Evolutionary conservation across 2,888 invertebrate species (phyloP).

Genomic region (Eristalinus sepulchralis): DNA sequence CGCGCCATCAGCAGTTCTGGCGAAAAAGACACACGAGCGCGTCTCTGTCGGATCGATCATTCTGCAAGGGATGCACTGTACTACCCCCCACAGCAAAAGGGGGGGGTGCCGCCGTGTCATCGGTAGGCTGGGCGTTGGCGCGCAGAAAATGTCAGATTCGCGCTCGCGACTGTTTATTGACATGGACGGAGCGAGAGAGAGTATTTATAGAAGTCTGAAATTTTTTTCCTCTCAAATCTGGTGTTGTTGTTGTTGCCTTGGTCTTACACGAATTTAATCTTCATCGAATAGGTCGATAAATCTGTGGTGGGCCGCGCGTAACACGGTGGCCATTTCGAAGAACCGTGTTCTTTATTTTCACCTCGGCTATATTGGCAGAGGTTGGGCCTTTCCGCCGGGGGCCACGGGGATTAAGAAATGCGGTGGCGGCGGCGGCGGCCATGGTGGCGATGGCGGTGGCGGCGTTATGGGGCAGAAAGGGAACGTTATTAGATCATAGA

Average conservation of each 20-base stretch:
- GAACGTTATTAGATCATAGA: conserved; percentile 37
- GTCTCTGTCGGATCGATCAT: background rate
- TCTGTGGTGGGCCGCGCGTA: conserved; percentile 27
- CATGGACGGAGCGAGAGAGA: conserved; percentile 24
- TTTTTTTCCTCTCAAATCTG: background rate
- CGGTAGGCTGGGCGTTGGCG: conserved; percentile 50
- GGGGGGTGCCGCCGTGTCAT: background rate
- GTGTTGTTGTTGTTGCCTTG: background rate
- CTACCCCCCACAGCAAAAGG: background rate
- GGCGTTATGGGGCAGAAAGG: background rate
- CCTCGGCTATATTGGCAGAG: conserved; percentile 25
- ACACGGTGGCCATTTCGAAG: conserved; percentile 32
- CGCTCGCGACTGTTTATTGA: conserved; percentile 66
- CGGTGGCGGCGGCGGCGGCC: background rate
- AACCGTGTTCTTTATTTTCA: conserved; percentile 28
- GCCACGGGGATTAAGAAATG: background rate
- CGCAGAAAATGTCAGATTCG: conserved; percentile 63
- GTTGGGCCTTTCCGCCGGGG: background rate
- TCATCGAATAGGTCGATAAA: conserved; percentile 64
- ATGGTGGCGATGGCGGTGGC: background rate
- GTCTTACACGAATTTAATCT: conserved; percentile 66
- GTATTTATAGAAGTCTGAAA: conserved; percentile 54
- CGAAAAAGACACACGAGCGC: conserved; percentile 20
- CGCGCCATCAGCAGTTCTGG: conserved; percentile 19
- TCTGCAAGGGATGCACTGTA: background rate